Percentiles rank a stretch among this genome's conserved stretches.
These are phyloP conservation scores for Hirundichthys speculiger DNA, from an alignment of 2,113 vertebrate species.

Conservation along the genomic window DNA sequence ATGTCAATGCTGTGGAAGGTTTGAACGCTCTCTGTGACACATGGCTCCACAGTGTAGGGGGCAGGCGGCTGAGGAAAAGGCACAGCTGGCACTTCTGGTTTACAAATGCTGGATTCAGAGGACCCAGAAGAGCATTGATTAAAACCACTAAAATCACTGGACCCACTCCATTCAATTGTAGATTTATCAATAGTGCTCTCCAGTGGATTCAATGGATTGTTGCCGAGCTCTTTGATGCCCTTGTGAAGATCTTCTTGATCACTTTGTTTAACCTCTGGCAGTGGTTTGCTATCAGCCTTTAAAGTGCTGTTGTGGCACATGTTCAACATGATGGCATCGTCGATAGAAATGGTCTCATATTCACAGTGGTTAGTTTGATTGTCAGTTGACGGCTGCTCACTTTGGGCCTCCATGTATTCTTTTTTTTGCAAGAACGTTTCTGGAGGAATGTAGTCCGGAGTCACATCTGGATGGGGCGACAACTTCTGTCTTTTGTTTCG, in stretches of 20 bases:
- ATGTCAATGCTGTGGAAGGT: conserved; percentile 81
- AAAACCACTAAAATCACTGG: conserved; percentile 70
- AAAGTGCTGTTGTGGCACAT: conserved; percentile 83
- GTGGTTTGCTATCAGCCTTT: conserved; percentile 58
- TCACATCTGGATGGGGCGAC: conserved; percentile 9
- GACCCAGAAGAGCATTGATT: conserved; percentile 42
- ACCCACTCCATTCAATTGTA: conserved; percentile 72
- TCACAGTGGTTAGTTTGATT: conserved; percentile 78
- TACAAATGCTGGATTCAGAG: conserved; percentile 68
- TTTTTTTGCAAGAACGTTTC: conserved; percentile 60
- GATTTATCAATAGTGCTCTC: conserved; percentile 63
- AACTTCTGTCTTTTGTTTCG: conserved; percentile 83
- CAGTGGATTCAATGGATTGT: conserved; percentile 71
- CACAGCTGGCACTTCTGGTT: conserved; percentile 58
- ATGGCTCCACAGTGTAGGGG: conserved; percentile 44
- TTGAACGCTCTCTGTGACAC: conserved; percentile 58
- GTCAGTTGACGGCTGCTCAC: conserved; percentile 76
- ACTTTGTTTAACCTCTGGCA: conserved; percentile 29
- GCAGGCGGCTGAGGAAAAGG: conserved; percentile 66
- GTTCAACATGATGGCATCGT: conserved; percentile 86
- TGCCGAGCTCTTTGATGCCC: conserved; percentile 32
- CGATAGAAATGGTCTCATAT: conserved; percentile 85
- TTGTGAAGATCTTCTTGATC: conserved; percentile 39
- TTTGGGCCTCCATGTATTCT: conserved; percentile 72
- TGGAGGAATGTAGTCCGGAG: conserved; percentile 47